Evolutionary conservation across 2,113 vertebrate genomes (phyloP), one percentile per base, ranked within the genome.

Genomic region (Propithecus coquereli): DNA sequence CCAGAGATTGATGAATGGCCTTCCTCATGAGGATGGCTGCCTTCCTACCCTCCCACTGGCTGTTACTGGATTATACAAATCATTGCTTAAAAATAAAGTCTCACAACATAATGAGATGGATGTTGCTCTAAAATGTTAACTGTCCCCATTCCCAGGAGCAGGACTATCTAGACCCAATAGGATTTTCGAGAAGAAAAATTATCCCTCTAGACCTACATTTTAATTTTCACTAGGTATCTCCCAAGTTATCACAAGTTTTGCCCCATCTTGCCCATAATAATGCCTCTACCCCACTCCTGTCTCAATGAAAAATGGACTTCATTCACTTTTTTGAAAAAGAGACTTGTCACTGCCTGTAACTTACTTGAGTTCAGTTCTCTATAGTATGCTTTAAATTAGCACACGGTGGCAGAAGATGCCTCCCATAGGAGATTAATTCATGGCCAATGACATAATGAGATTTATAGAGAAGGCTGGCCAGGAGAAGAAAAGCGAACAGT

Each of bases 371-470:
- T 88, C 17, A 8, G 90, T 82, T 97, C 66, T 93, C 76, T 88
- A 70, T 40, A 87, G 84, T 17, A 45, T 37, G 76, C 81, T 96
- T 93, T 97, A 96, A 94, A 97, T 97, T 94, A 95, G 94, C 90
- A 90, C 80, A 94, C 47, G 23, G 71, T 90, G 71, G 92, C 96
- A 92, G 81, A 81, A 92, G 84, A 90, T 73, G 90, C 84, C 66
- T 96, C 90, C 77, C 37, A 50, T 32, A 52, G 90, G 96, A 79
- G 77, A 91, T 86, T 96, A 97, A 97, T 68, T 95, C 88, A 94
- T 74, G 34, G 50, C 57, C 54, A 23, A 32, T 71, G 87, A 81
- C 87, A 96, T 63, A 76, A 57, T 74, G 71, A 96, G 73, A 95
- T 92, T 96, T 92, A 96, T 47, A 54, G 82, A 85, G 23, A 77